These are phyloP conservation scores for Sphenopsis melanotis DNA, from an alignment of 2,797 vertebrate genomes.

Conservation along the genomic window DNA sequence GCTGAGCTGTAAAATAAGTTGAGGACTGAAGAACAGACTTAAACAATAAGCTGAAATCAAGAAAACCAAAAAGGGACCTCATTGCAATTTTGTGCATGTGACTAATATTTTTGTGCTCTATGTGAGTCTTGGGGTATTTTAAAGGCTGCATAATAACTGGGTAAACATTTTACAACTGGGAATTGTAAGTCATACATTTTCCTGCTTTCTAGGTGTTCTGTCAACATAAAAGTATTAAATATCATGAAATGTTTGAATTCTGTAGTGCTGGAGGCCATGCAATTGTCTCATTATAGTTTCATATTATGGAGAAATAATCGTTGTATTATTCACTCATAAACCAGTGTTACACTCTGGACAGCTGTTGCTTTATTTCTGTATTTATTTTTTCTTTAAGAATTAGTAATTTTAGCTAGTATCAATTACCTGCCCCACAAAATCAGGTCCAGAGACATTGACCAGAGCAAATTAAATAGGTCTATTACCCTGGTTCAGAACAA, in stretches of 20 bases:
- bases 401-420: not conserved
- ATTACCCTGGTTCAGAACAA: not conserved
- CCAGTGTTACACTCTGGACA: not conserved
- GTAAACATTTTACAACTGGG: not conserved
- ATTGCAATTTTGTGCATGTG: not conserved
- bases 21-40: not conserved
- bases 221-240: not conserved
- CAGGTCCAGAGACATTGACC: not conserved
- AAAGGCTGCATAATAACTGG: not conserved
- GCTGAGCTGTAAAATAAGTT: not conserved
- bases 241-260: not conserved
- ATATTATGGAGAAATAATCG: not conserved
- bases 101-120: not conserved
- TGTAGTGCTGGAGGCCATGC: not conserved
- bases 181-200: not conserved
- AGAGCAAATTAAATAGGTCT: not conserved
- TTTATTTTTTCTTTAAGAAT: not conserved
- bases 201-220: not conserved
- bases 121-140: not conserved
- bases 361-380: not conserved
- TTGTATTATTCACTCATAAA: not conserved
- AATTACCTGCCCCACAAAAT: not conserved
- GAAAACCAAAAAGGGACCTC: not conserved
- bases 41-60: not conserved
- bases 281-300: not conserved